These are phyloP conservation scores for Calameuta filiformis DNA, from an alignment of 2,888 invertebrate genomes.

Conservation along the genomic window DNA sequence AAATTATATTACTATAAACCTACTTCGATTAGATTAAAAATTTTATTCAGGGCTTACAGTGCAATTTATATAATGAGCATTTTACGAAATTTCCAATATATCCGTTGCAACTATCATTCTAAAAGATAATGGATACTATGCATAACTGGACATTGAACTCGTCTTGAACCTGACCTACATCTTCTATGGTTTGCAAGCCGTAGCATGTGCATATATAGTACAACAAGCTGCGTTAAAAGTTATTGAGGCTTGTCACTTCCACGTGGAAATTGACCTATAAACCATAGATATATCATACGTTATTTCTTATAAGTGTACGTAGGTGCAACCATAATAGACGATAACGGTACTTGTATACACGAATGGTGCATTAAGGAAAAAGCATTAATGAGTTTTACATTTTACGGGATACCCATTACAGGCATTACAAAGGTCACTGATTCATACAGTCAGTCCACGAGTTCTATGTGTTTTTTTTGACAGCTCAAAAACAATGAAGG, in stretches of 20 bases:
- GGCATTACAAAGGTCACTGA: background rate
- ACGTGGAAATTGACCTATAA: background rate
- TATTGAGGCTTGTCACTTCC: background rate
- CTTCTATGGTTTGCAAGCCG: background rate
- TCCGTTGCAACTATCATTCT: background rate
- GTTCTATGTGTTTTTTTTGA: too few species aligned
- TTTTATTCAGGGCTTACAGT: background rate
- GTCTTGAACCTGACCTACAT: background rate
- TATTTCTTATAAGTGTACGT: background rate
- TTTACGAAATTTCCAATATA: background rate
- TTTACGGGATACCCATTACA: background rate
- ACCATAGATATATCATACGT: background rate
- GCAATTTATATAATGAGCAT: background rate
- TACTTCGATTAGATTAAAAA: background rate
- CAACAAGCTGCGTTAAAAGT: too few species aligned
- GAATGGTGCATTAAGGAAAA: background rate
- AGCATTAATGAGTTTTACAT: background rate
- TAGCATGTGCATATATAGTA: background rate
- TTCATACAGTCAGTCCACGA: background rate
- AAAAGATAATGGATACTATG: background rate
- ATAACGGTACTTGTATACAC: background rate
- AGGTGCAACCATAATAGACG: background rate
- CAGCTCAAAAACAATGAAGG: too few species aligned
- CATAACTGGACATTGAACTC: background rate
- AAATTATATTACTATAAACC: background rate